phyloP scores from a whole-genome alignment of 1,140 invertebrate genomes.

The Rhyzopertha dominica region DNA sequence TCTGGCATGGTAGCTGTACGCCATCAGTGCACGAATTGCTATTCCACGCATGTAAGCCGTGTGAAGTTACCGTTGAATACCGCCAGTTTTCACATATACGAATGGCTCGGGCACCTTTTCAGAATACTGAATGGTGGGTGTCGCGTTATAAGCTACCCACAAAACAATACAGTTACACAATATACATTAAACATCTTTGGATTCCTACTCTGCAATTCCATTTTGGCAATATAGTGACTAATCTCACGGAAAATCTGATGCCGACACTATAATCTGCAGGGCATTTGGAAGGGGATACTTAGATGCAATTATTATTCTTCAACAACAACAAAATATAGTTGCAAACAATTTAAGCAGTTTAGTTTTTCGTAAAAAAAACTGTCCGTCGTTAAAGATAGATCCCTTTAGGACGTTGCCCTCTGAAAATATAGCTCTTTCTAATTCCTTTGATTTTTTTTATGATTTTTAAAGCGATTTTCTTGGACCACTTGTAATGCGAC shows the following conservation, averaged over 20 bases:
- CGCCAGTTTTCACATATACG: neutral
- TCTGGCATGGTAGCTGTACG: neutral
- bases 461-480: too few relatives aligned
- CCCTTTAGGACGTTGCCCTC: too few relatives aligned
- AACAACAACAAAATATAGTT: neutral
- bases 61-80: neutral
- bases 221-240: neutral
- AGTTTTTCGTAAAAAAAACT: too few relatives aligned
- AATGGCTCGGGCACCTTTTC: slow-evolving; percentile 5
- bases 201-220: neutral
- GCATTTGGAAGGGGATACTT: neutral
- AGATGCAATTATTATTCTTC: neutral
- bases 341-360: neutral
- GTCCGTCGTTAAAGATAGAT: too few relatives aligned
- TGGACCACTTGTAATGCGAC: too few relatives aligned
- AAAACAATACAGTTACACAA: slow-evolving; percentile 10
- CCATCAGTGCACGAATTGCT: neutral
- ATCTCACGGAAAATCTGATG: neutral
- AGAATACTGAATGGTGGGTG: slow-evolving; percentile 12
- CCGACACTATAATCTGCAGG: neutral
- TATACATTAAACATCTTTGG: neutral
- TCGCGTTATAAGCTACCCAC: slow-evolving; percentile 8
- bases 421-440: too few relatives aligned
- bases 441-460: too few relatives aligned
- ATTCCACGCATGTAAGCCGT: neutral